phyloP scores from a whole-genome alignment of 2,797 vertebrate genomes.

The Silurus aristotelis region DNA sequence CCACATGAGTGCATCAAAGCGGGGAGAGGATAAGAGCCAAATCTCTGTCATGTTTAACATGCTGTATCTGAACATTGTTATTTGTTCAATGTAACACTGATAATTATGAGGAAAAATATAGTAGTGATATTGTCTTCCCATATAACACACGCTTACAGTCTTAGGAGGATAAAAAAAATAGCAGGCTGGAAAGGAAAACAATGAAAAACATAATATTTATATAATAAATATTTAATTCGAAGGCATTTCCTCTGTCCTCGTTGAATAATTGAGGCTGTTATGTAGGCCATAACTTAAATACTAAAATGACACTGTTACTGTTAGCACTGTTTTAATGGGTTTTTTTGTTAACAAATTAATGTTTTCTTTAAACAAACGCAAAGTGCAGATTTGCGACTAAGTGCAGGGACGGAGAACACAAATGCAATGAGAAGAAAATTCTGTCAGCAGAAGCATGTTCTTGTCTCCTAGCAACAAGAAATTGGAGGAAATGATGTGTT shows the following conservation, averaged over 20 bases:
- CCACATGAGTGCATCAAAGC: slow-evolving; percentile 21
- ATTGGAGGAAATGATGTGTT: slow-evolving; percentile 26
- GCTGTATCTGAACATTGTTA: slow-evolving; percentile 31
- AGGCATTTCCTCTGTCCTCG: not conserved
- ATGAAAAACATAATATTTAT: not conserved
- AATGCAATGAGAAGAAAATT: slow-evolving; percentile 26
- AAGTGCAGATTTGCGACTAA: not conserved
- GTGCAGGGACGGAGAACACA: not conserved
- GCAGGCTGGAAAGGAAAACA: not conserved
- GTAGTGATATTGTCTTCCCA: slow-evolving; percentile 48
- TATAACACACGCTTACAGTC: slow-evolving; percentile 17
- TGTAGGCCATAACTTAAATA: not conserved
- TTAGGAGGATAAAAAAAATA: not conserved
- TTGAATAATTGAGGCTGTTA: not conserved
- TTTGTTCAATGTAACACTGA: slow-evolving; percentile 30
- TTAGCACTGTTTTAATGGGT: not conserved
- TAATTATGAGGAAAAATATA: slow-evolving; percentile 23
- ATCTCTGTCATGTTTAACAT: slow-evolving; percentile 27
- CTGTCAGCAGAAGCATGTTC: slow-evolving; percentile 21
- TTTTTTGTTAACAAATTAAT: not conserved
- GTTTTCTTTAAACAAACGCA: slow-evolving; percentile 7
- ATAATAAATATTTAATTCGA: not conserved
- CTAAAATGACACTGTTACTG: slow-evolving; percentile 8
- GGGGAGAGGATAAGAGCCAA: not conserved
- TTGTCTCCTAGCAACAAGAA: slow-evolving; percentile 54